Evolutionary conservation across 2,797 vertebrate genomes (phyloP), one percentile per base, ranked within the genome.

Genomic region (Danio albolineatus): DNA sequence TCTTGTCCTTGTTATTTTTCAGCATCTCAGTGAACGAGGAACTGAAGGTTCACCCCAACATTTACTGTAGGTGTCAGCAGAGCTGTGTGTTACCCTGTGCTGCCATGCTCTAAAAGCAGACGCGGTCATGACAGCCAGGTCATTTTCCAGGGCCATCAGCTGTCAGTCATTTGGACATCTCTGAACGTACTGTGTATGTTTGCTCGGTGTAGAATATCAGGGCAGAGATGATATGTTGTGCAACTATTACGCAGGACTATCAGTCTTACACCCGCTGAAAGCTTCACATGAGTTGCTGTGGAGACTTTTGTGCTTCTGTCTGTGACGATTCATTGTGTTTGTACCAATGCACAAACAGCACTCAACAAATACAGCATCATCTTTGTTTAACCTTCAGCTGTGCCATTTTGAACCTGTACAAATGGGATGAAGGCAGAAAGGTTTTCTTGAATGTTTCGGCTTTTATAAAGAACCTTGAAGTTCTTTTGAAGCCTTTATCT

Each of bases 51-150:
- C 49, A 82, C 79, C 74, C 41, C 36, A 44, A 78, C 73, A 46
- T 82, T 43, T 82, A 86, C 93, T 92, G 91, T 92, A 94, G 92
- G 91, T 94, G 92, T 93, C 92, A 93, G 88, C 88, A 92, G 90
- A 91, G 91, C 87, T 85, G 90, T 91, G 88, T 85, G 39, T 56
- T 53, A 72, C 70, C 46, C 19, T 75, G 54, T 53, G 39, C 48
- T 7, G 64, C 43, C 67, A 79, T 28, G 64, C 71, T 73, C 79
- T 16, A 14, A 66, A 53, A 48, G 28, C 62, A 48, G 43, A 65
- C 46, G 36, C 2, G 36, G 36, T 60, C 76, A 69, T 64, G 60
- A 56, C 66, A 36, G 57, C 12, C 6, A 41, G 66, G 28, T 78
- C 71, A n/a, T 79, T 71, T 75, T 71, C 80, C 65, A 54, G 21